Evolutionary conservation across 2,113 vertebrate genomes (phyloP).

Genomic region (Xenus cinereus): DNA sequence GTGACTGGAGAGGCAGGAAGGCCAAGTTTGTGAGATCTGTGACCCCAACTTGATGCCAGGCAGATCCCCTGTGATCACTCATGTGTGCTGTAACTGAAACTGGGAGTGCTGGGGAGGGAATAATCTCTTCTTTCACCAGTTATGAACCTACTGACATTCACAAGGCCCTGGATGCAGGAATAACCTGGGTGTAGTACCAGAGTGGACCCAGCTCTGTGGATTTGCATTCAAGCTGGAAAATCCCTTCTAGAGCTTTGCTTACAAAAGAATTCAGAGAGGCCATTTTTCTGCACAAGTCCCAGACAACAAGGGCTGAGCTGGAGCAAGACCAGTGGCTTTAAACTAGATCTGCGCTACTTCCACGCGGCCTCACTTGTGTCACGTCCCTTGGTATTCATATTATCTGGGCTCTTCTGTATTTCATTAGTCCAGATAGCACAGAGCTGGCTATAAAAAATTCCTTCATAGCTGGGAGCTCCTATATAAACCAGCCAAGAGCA

Average conservation of each 20-base stretch:
- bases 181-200: not conserved
- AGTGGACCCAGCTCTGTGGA: not conserved
- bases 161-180: not conserved
- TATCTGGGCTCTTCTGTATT: not conserved
- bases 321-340: not conserved
- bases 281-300: not conserved
- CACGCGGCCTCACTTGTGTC: not conserved
- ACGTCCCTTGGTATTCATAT: not conserved
- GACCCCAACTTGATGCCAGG: not conserved
- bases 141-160: not conserved
- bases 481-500: conserved; percentile 11
- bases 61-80: not conserved
- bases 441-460: not conserved
- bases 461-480: conserved; percentile 4
- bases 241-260: not conserved
- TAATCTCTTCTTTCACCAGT: not conserved
- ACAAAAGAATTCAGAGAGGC: not conserved
- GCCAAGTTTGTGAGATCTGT: not conserved
- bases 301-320: not conserved
- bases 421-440: not conserved
- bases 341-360: not conserved
- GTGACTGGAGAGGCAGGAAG: not conserved
- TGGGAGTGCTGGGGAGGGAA: not conserved
- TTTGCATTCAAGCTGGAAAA: not conserved
- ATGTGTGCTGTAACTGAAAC: not conserved